These are phyloP conservation scores for Leptoclinus maculatus DNA, from an alignment of 2,797 vertebrate genomes.

Conservation along the genomic window DNA sequence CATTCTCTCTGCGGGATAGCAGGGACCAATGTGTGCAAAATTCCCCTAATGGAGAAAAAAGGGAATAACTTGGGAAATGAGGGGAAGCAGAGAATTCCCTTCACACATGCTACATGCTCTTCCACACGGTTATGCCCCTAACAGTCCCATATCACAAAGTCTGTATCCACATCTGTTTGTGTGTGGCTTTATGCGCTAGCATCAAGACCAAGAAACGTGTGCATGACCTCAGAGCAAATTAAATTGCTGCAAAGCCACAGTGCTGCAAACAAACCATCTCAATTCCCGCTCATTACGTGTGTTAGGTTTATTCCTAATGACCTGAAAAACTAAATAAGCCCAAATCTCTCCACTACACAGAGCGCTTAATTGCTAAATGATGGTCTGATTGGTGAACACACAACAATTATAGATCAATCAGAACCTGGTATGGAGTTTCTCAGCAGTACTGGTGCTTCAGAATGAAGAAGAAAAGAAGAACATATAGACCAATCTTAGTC, in stretches of 20 bases:
- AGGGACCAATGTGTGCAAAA: slow-evolving; percentile 44
- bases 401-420: slow-evolving; percentile 9
- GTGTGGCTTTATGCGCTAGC: background rate
- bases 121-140: slow-evolving; percentile 11
- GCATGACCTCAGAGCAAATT: slow-evolving; percentile 37
- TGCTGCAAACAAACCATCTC: slow-evolving; percentile 51
- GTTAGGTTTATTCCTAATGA: slow-evolving; percentile 71
- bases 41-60: slow-evolving; percentile 42
- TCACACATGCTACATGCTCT: slow-evolving; percentile 48
- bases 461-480: background rate
- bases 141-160: slow-evolving; percentile 12
- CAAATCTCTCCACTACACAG: slow-evolving; percentile 38
- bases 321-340: slow-evolving; percentile 66
- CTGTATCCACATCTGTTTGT: slow-evolving; percentile 11
- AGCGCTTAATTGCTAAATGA: slow-evolving; percentile 54
- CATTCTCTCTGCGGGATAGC: slow-evolving; percentile 52
- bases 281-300: slow-evolving; percentile 59
- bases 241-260: slow-evolving; percentile 37
- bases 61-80: slow-evolving; percentile 32
- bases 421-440: background rate
- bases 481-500: background rate
- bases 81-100: slow-evolving; percentile 58
- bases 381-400: slow-evolving; percentile 41
- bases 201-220: slow-evolving; percentile 17
- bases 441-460: background rate